Conservation (phyloP, 1,140 invertebrate genomes). For the Caenorhabditis tropicalis region DNA sequence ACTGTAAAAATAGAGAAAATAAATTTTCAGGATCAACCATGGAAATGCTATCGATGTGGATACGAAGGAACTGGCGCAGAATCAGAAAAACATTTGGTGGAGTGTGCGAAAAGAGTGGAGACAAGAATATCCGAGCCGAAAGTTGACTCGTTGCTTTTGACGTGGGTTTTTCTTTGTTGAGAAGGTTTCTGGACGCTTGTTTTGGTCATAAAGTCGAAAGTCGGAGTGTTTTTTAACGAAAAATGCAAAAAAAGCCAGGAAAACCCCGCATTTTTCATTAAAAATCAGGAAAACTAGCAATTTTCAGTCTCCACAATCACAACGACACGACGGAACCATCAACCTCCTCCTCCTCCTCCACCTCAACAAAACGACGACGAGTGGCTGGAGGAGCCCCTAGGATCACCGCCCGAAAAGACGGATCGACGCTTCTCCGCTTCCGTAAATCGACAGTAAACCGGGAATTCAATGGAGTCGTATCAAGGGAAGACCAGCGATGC, state of each 20-base stretch:
- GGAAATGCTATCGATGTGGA: slow-evolving; percentile 45
- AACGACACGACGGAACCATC: neutral
- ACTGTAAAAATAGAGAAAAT: neutral
- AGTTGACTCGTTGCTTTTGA: neutral
- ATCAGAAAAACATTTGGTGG: neutral
- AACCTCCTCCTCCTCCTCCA: neutral
- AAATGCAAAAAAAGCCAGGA: no score
- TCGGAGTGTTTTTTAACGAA: no score
- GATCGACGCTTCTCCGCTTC: neutral
- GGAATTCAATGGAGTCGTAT: neutral
- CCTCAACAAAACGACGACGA: neutral
- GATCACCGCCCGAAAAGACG: neutral
- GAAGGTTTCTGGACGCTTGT: neutral
- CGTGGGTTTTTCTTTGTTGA: neutral
- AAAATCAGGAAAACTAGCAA: neutral
- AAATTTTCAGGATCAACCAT: slow-evolving; percentile 24
- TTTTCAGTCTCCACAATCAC: neutral
- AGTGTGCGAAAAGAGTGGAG: neutral
- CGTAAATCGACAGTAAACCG: slow-evolving; percentile 9
- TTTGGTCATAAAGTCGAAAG: no score
- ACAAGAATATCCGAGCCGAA: neutral
- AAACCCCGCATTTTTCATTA: no score
- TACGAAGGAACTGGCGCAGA: neutral
- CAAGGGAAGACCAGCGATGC: neutral
- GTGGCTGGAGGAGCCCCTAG: neutral